Conservation (phyloP, 2,797 vertebrate species). For the Diplodus puntazzo region DNA sequence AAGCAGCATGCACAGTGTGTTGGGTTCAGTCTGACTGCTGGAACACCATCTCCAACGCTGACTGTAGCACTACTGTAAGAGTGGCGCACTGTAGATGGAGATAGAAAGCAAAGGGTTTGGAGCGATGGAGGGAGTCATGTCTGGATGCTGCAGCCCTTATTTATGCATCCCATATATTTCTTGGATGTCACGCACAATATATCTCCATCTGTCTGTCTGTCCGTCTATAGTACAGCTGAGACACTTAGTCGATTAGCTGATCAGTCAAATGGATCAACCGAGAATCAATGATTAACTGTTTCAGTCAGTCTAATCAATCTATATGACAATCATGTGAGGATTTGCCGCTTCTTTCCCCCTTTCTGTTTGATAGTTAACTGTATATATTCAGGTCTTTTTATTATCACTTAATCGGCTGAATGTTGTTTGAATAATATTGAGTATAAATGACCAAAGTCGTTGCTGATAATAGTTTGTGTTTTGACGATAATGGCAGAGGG, state of each 20-base stretch:
- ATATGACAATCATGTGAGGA: background rate
- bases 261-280: background rate
- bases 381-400: background rate
- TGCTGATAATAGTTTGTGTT: too few relatives aligned
- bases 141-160: conserved; percentile 20
- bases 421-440: too few relatives aligned
- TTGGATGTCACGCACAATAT: background rate
- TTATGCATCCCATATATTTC: background rate
- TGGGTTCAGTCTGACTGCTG: conserved; percentile 10
- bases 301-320: background rate
- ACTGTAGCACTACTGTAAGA: background rate
- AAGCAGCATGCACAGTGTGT: background rate
- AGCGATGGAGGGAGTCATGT: background rate
- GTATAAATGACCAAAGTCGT: too few relatives aligned
- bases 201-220: background rate
- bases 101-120: background rate
- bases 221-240: background rate
- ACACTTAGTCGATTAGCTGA: background rate
- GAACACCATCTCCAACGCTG: background rate
- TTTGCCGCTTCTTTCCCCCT: background rate
- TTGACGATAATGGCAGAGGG: too few relatives aligned
- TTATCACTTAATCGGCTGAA: background rate
- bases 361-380: background rate
- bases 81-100: background rate
- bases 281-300: background rate